Evolutionary conservation across 2,797 vertebrate species (phyloP).

Genomic region (Acanthis flammea): DNA sequence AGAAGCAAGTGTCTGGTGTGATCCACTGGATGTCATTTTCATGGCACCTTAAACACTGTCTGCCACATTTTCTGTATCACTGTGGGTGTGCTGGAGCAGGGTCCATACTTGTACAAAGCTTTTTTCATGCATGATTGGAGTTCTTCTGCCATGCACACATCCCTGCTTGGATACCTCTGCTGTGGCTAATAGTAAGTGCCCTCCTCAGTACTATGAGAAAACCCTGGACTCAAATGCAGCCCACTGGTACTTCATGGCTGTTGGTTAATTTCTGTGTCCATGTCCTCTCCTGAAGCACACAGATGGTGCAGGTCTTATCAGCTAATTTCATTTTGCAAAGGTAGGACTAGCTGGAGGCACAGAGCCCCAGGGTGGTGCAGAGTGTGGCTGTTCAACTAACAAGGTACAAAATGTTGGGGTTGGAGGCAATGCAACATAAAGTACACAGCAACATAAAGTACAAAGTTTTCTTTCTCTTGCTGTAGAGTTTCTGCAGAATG

Average conservation of each 20-base stretch:
- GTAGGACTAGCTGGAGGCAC: neutral
- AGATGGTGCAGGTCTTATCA: neutral
- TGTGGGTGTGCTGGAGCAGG: neutral
- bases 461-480: neutral
- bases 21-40: neutral
- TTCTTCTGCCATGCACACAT: neutral
- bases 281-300: neutral
- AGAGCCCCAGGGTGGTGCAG: neutral
- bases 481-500: neutral
- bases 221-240: neutral
- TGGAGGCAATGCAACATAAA: neutral
- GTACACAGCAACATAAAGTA: neutral
- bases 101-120: neutral
- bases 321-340: neutral
- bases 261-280: neutral
- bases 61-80: neutral
- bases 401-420: neutral
- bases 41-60: neutral
- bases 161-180: neutral
- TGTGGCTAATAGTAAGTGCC: neutral
- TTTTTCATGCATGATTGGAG: neutral
- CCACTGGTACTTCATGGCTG: neutral
- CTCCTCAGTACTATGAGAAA: neutral
- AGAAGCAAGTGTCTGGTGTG: neutral
- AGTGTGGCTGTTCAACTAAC: neutral